These are phyloP conservation scores for Otocyon megalotis DNA, from an alignment of 2,113 vertebrate species.

Conservation along the genomic window DNA sequence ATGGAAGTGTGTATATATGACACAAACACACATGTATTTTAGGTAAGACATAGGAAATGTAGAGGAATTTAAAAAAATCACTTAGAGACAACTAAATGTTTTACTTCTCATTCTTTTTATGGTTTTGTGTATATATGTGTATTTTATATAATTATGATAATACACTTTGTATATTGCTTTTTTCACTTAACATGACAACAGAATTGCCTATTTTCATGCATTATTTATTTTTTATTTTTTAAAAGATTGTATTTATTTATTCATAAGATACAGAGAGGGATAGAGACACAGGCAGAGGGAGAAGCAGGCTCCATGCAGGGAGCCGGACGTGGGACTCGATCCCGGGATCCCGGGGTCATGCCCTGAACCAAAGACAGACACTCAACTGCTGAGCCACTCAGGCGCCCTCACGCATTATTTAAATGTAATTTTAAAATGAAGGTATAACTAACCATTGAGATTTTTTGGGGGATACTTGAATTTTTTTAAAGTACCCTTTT, in stretches of 20 bases:
- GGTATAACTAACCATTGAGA: background rate
- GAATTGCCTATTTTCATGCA: background rate
- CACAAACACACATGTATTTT: background rate
- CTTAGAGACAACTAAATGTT: background rate
- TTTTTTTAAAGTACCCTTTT: background rate
- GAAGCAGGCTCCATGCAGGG: background rate
- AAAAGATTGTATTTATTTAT: too few relatives aligned
- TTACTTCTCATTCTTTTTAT: background rate
- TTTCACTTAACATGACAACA: background rate
- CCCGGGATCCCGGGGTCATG: too few relatives aligned
- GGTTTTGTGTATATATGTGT: background rate
- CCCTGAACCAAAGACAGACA: too few relatives aligned
- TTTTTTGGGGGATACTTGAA: background rate
- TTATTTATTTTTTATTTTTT: background rate
- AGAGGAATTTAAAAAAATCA: background rate
- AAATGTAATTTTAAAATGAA: slow-evolving; percentile 23
- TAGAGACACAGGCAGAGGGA: background rate
- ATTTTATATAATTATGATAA: background rate
- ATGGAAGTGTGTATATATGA: background rate
- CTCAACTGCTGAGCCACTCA: too few relatives aligned
- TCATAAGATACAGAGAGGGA: background rate
- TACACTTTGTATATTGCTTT: background rate
- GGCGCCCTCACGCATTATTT: background rate
- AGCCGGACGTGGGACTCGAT: too few relatives aligned
- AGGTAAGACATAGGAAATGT: background rate